Conservation (phyloP, 1,140 invertebrate species). For the Drusus annulatus region DNA sequence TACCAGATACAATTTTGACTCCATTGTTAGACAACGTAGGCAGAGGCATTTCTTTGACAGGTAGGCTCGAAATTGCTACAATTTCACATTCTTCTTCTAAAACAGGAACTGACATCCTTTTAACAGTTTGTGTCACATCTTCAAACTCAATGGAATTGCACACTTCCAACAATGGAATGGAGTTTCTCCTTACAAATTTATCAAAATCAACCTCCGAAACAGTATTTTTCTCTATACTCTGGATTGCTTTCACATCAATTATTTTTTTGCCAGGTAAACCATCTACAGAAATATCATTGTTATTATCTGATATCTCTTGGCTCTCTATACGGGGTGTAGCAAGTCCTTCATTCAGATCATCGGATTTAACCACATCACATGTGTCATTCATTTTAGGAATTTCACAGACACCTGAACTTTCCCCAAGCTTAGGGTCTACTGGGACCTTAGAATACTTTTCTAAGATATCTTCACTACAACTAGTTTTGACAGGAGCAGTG, state of each 20-base stretch:
- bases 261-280: conserved; percentile 10
- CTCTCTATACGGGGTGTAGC: neutral
- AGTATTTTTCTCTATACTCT: neutral
- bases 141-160: conserved; percentile 16
- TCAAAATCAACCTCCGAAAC: conserved; percentile 70
- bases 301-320: conserved; percentile 3
- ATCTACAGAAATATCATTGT: conserved; percentile 24
- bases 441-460: neutral
- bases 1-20: neutral
- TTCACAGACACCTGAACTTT: neutral
- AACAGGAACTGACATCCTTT: conserved; percentile 18
- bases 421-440: neutral
- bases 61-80: neutral
- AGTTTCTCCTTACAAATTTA: conserved; percentile 68
- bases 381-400: neutral
- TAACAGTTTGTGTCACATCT: conserved; percentile 22
- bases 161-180: conserved; percentile 58
- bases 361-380: neutral
- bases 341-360: neutral
- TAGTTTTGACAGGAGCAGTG: neutral
- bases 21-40: neutral
- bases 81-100: neutral
- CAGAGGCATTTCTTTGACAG: neutral
- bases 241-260: neutral
- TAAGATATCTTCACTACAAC: neutral